A percentile compares a stretch with the other conserved stretches of the same genome.
Conservation (phyloP, 2,113 vertebrate genomes). For the Sarotherodon lohbergeri region DNA sequence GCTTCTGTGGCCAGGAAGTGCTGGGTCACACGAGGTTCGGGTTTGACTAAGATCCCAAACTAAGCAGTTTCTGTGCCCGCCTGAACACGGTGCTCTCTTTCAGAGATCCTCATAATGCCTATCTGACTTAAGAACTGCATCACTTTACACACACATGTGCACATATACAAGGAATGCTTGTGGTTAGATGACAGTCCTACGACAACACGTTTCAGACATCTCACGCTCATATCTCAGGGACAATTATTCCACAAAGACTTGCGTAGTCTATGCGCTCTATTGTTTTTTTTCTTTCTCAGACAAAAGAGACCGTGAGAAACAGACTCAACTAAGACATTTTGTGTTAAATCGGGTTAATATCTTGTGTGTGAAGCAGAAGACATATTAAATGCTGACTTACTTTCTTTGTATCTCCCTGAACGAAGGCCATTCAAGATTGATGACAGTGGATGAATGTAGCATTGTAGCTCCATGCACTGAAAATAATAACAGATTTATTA, state of each 20-base stretch:
- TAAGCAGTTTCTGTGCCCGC: constrained; percentile 19
- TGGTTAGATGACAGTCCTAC: constrained; percentile 21
- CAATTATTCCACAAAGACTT: not conserved
- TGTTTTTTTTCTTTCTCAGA: not conserved
- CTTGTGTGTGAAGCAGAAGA: not conserved
- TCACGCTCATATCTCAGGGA: constrained; percentile 14
- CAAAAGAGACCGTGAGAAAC: not conserved
- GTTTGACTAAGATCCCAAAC: constrained; percentile 47
- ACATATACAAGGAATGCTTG: constrained; percentile 28
- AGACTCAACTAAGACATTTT: not conserved
- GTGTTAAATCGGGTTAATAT: not conserved
- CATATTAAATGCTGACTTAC: constrained; percentile 58
- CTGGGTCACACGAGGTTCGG: constrained; percentile 45
- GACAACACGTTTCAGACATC: constrained; percentile 14
- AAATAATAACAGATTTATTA: constrained; percentile 13
- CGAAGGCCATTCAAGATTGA: constrained; percentile 75
- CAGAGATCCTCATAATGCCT: not conserved
- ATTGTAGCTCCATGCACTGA: constrained; percentile 74
- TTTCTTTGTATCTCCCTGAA: constrained; percentile 75
- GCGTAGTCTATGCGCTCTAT: not conserved
- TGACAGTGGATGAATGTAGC: constrained; percentile 77
- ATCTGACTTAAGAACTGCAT: constrained; percentile 3
- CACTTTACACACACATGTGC: not conserved
- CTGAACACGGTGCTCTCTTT: not conserved
- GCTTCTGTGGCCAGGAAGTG: constrained; percentile 57